A percentile compares a stretch with the other conserved stretches of the same genome.
Evolutionary conservation across 53 echinoderm and acorn worm genomes (phyloP).

Genomic region (Stichopus horrens): DNA sequence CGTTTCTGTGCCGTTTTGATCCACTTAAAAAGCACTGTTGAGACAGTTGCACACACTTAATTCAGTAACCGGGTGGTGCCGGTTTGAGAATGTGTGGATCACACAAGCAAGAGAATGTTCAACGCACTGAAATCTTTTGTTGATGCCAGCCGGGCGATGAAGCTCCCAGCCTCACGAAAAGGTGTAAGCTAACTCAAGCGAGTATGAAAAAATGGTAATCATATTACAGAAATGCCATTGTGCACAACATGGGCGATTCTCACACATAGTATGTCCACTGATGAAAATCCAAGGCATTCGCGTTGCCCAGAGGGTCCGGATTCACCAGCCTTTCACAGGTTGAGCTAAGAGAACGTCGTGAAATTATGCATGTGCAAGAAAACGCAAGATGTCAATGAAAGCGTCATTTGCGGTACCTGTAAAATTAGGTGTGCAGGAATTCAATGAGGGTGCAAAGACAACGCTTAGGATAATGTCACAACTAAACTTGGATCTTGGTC

Average conservation of each 20-base stretch:
- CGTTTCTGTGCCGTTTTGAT: no score
- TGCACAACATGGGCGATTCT: background rate
- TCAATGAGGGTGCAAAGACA: slow-evolving; percentile 1
- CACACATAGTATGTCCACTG: background rate
- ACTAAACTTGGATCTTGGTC: background rate
- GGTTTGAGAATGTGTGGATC: no score
- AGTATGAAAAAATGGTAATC: no score
- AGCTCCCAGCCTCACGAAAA: no score
- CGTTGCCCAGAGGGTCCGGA: slow-evolving; percentile 1
- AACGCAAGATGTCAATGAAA: slow-evolving; percentile 8
- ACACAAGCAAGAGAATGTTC: no score
- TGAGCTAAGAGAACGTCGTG: background rate
- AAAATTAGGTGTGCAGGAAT: slow-evolving; percentile 34
- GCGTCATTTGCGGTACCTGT: slow-evolving; percentile 34
- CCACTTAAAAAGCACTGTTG: no score
- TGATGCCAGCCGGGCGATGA: no score
- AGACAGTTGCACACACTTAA: no score
- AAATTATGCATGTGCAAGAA: background rate
- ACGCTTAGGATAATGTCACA: background rate
- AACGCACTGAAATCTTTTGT: no score
- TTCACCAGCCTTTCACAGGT: background rate
- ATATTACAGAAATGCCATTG: background rate
- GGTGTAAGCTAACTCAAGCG: no score
- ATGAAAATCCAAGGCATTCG: background rate
- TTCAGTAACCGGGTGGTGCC: no score